Evolutionary conservation across 2,888 invertebrate species (phyloP), one percentile per base, ranked within the genome.

Genomic region (Tinea semifulvella): DNA sequence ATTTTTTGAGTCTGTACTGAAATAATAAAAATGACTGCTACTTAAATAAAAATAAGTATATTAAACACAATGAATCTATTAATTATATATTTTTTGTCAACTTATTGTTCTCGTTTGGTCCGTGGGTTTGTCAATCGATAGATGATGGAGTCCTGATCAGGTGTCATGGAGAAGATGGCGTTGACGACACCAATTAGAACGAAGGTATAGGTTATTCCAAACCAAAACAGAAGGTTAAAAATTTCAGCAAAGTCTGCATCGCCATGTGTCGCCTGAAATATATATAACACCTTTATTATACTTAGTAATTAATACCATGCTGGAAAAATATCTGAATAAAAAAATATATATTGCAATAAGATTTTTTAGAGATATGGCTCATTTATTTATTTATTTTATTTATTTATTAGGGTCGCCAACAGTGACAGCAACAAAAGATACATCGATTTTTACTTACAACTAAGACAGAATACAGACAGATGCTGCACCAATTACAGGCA

Each of bases 181-280:
- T 13, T 2, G n/a, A 40, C 8, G 10, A 13, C 11, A 11, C n/a
- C 7, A 11, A 22, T 22, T 8, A 40, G 22, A 2, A 19, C 40
- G 22, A 13, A 40, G 4, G 22, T 3, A 11, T 40, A 40, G 3
- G n/a, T 11, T 11, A 40, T 10, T 3, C 6, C 14, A 13, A 40
- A 40, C 40, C 40, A 40, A 13, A 40, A 40, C 14, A 40, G 5
- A 11, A 40, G 22, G 13, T 40, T 40, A 11, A 40, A 22, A 11
- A 2, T 2, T 10, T 11, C 5, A n/a, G 40, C 7, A 6, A 20
- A 40, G 11, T 40, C 22, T 3, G 40, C n/a, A 11, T 20, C 40
- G 11, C 5, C 20, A n/a, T n/a, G n/a, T 2, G 2, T n/a, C 11
- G 13, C 18, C 40, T 40, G 40, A 3, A 35, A 35, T 11, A 28